Evolutionary conservation across 1,140 invertebrate species (phyloP).

Genomic region (Chelonus insularis): DNA sequence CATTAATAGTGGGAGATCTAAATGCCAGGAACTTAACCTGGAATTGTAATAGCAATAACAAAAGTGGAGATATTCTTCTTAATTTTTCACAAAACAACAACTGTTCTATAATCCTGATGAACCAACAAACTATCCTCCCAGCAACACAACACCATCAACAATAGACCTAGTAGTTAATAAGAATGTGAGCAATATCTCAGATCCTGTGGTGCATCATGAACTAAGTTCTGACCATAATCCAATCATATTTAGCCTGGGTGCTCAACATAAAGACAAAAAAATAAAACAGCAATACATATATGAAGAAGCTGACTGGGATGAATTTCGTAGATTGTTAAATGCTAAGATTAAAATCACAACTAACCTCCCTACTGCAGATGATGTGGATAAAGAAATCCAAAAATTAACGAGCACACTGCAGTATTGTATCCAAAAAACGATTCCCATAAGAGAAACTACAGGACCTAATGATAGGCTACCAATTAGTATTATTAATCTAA

Average conservation of each 20-base stretch:
- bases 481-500: constrained; percentile 14
- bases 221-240: constrained; percentile 38
- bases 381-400: constrained; percentile 27
- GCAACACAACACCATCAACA: constrained; percentile 33
- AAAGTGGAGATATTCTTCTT: constrained; percentile 28
- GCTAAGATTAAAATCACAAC: constrained; percentile 21
- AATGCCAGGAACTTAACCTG: constrained; percentile 36
- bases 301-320: constrained; percentile 25
- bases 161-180: constrained; percentile 38
- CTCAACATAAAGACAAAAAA: constrained; percentile 9
- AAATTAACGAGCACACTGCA: constrained; percentile 28
- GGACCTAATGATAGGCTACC: constrained; percentile 23
- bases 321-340: constrained; percentile 20
- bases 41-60: constrained; percentile 37
- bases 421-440: constrained; percentile 15
- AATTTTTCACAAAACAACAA: constrained; percentile 33
- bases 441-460: constrained; percentile 1
- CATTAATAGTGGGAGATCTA: constrained; percentile 38
- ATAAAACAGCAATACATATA: constrained; percentile 20
- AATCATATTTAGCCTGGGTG: constrained; percentile 21
- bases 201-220: constrained; percentile 25
- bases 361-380: constrained; percentile 11
- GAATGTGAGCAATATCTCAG: constrained; percentile 28
- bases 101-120: constrained; percentile 30
- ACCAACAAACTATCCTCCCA: constrained; percentile 35